Evolutionary conservation across 64 coral and sea anemone genomes (phyloP), one percentile per base, ranked within the genome.

Genomic region (Dendronephthya gigantea): DNA sequence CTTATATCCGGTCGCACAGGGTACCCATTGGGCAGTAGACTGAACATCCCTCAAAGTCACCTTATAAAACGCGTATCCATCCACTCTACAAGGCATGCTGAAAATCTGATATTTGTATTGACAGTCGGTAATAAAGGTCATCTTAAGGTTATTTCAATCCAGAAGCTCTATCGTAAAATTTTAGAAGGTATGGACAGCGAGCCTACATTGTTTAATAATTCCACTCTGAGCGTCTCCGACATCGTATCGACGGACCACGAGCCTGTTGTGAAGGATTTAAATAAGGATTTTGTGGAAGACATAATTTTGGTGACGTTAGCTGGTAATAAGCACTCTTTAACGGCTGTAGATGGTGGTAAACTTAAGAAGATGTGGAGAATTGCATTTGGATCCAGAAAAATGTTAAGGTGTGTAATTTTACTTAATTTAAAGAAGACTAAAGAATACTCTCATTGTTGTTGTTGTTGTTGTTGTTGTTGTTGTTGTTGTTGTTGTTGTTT

Each of bases 281-380:
- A 79, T 39, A 39, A 79, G 72, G 72, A 79, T 79, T 79, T 79
- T 39, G 31, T 79, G 15, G 72, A 79, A 36, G 72, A 79, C 37
- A 39, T 79, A 9, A 39, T 79, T 10, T 33, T 79, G 36, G 72
- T 79, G 15, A 79, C 72, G 10, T 39, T 79, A 19, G 72, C 31
- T 33, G 72, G 72, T 35, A 79, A 79, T 39, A 79, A 29, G 16
- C 72, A 79, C 29, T 34, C 72, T 33, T 79, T 79, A 19, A 79
- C 72, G 2, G 72, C 72, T 79, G 72, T 79, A 3, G 72, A 79
- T 33, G 72, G 72, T 0, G 72, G 72, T 17, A 79, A 34, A 35
- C 29, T 34, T 29, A 79, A 79, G 36, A 79, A 79, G 29, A 79
- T 79, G 30, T 79, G 72, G 72, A 79, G 72, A 79, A 79, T 79